These are phyloP conservation scores for Rhagoletis pomonella DNA, from an alignment of 1,140 invertebrate genomes.

Conservation along the genomic window DNA sequence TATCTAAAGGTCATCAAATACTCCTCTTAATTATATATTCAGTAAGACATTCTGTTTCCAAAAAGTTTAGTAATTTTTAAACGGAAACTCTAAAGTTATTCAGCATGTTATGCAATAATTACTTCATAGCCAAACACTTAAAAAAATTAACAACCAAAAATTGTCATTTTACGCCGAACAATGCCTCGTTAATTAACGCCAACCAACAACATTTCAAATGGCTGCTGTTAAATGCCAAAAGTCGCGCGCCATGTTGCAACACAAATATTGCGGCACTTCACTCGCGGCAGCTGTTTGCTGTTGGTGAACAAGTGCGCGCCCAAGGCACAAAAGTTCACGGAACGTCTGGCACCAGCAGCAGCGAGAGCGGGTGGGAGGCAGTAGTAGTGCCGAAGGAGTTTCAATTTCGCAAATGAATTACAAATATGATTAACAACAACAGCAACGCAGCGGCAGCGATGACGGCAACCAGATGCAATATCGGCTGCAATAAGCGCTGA, in stretches of 20 bases:
- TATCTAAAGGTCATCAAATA: too few relatives aligned
- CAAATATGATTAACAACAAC: conserved; percentile 45
- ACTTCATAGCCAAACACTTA: background rate
- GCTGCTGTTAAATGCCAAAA: conserved; percentile 18
- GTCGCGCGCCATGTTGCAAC: background rate
- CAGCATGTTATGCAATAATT: too few relatives aligned
- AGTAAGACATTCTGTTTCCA: too few relatives aligned
- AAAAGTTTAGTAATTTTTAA: too few relatives aligned
- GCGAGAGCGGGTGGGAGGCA: background rate
- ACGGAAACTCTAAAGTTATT: too few relatives aligned
- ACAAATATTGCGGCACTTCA: background rate
- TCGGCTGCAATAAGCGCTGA: background rate
- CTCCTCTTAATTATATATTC: too few relatives aligned
- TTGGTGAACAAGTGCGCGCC: conserved; percentile 41
- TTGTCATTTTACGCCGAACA: background rate
- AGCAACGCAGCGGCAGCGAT: background rate
- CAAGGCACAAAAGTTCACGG: conserved; percentile 13
- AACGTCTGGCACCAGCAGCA: background rate
- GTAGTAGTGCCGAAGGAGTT: background rate
- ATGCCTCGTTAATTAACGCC: conserved; percentile 41
- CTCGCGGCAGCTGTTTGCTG: background rate
- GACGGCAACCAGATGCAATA: too few relatives aligned
- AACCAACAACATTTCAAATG: conserved; percentile 1
- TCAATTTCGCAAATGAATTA: conserved; percentile 23
- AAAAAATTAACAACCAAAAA: too few relatives aligned